These are phyloP conservation scores for Ypsolopha sequella DNA, from an alignment of 2,888 invertebrate species.

Conservation along the genomic window DNA sequence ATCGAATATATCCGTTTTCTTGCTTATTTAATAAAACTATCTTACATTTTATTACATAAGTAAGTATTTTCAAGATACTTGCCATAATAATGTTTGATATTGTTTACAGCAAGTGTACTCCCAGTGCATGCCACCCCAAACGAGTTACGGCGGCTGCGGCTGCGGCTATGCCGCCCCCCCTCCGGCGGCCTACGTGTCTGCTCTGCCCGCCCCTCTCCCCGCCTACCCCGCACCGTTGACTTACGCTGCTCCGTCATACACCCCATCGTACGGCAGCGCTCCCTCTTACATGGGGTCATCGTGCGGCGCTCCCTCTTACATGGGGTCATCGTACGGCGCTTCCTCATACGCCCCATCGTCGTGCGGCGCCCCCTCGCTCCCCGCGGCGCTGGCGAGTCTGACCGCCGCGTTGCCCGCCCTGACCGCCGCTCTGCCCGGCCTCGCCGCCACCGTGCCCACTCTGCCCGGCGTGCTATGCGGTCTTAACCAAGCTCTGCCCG, in stretches of 20 bases:
- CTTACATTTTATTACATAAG: too few species aligned
- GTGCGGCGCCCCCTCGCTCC: not conserved
- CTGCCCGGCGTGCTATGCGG: conserved; percentile 5
- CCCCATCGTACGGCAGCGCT: conserved; percentile 12
- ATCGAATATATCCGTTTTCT: too few species aligned
- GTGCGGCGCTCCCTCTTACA: conserved; percentile 9
- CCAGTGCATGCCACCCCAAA: conserved; percentile 9
- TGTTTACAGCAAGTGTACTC: conserved; percentile 1
- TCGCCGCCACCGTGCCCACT: conserved; percentile 8
- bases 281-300: conserved; percentile 18
- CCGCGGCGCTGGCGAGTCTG: not conserved
- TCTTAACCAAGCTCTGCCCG: not conserved
- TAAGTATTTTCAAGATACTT: too few species aligned
- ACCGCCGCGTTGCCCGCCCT: conserved; percentile 7
- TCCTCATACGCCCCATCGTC: conserved; percentile 16
- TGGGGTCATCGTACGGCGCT: conserved; percentile 11
- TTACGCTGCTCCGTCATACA: not conserved
- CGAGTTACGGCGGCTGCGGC: conserved; percentile 16
- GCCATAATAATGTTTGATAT: too few species aligned
- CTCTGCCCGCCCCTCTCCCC: conserved; percentile 12
- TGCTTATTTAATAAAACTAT: too few species aligned
- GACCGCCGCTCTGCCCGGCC: conserved; percentile 9
- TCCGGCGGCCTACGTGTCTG: conserved; percentile 14
- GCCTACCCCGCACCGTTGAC: not conserved
- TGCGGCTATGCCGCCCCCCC: conserved; percentile 6